These are phyloP conservation scores for Palythoa caribaeorum DNA, from an alignment of 92 coral and sea anemone species.

Conservation along the genomic window DNA sequence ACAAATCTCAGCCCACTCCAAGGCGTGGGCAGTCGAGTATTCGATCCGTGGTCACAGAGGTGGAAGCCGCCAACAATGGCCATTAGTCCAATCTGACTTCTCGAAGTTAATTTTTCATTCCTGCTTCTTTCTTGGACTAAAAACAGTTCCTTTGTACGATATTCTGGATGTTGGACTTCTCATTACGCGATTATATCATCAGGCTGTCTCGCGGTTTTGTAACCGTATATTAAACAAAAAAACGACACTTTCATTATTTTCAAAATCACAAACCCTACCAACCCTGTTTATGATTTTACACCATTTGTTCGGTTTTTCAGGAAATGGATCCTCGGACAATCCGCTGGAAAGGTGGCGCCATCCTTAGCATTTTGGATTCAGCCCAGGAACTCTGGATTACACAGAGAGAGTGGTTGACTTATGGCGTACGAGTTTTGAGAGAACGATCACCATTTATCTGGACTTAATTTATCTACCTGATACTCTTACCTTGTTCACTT, in stretches of 20 bases:
- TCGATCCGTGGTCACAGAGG: too few species aligned
- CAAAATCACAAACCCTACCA: neutral
- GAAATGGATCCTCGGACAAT: constrained; percentile 99
- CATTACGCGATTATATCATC: too few species aligned
- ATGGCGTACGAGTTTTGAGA: constrained; percentile 91
- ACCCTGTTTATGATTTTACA: neutral
- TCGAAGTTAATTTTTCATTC: too few species aligned
- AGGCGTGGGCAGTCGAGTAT: too few species aligned
- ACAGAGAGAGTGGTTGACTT: constrained; percentile 89
- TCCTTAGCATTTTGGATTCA: constrained; percentile 93
- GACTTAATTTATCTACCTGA: constrained; percentile 47
- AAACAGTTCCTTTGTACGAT: too few species aligned
- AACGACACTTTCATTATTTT: neutral
- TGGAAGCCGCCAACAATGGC: too few species aligned
- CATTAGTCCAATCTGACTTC: too few species aligned
- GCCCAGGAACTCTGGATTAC: constrained; percentile 98
- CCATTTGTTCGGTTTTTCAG: constrained; percentile 44
- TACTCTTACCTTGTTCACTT: neutral
- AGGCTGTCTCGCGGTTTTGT: constrained; percentile 34
- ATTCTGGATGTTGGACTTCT: too few species aligned
- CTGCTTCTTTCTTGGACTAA: too few species aligned
- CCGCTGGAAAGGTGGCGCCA: constrained; percentile 98
- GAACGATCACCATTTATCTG: constrained; percentile 94
- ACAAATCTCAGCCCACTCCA: too few species aligned
- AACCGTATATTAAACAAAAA: constrained; percentile 80